Percentiles rank a stretch among this genome's conserved stretches.
phyloP scores from a whole-genome alignment of 2,888 invertebrate genomes.

The Caenorhabditis imperialis region DNA sequence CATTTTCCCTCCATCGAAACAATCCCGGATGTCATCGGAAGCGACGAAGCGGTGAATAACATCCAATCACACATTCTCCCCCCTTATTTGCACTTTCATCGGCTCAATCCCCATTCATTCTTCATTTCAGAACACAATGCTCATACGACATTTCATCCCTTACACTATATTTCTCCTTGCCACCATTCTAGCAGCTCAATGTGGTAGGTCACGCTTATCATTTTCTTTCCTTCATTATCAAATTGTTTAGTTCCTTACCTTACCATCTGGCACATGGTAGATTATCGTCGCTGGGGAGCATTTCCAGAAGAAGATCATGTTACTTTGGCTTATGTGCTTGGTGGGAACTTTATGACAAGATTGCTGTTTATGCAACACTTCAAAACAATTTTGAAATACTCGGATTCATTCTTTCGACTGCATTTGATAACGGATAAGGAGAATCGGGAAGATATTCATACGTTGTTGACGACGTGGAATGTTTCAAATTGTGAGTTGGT shows the following conservation, averaged over 20 bases:
- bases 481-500: constrained; percentile 38
- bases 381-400: constrained; percentile 46
- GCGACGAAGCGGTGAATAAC: constrained; percentile 44
- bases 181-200: not conserved
- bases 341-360: constrained; percentile 39
- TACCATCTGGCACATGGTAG: constrained; percentile 30
- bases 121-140: constrained; percentile 19
- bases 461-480: constrained; percentile 50
- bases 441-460: constrained; percentile 22
- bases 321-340: constrained; percentile 26
- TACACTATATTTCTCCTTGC: not conserved
- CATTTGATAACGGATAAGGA: constrained; percentile 54
- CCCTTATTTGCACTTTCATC: not conserved
- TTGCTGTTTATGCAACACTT: constrained; percentile 39
- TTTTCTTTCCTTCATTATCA: not conserved
- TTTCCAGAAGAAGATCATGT: constrained; percentile 45
- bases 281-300: constrained; percentile 26
- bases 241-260: constrained; percentile 19
- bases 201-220: constrained; percentile 3
- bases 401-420: constrained; percentile 43
- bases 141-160: constrained; percentile 1
- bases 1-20: no score
- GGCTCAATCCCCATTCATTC: not conserved
- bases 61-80: constrained; percentile 33
- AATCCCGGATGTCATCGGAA: constrained; percentile 36